Conservation (phyloP, 2,113 vertebrate species). For the Rhinichthys klamathensis region DNA sequence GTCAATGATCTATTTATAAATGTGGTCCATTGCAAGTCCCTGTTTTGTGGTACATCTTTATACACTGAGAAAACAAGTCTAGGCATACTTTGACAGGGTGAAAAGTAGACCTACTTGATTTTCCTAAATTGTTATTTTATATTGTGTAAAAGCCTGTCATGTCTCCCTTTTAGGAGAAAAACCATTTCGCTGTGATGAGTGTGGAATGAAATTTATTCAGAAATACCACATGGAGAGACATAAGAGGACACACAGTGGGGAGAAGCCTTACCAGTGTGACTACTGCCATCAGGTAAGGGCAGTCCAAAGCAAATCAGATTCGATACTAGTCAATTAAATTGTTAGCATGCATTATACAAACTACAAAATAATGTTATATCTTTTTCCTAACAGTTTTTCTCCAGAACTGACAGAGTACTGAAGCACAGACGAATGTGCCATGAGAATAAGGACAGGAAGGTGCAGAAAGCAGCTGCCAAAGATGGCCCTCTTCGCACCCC, state of each 20-base stretch:
- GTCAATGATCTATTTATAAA: background rate
- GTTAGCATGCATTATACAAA: background rate
- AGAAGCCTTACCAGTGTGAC: slow-evolving; percentile 99
- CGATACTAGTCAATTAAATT: background rate
- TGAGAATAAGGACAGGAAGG: slow-evolving; percentile 92
- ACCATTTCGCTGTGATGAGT: slow-evolving; percentile 97
- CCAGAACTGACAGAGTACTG: slow-evolving; percentile 96
- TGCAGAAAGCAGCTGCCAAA: slow-evolving; percentile 86
- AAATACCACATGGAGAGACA: slow-evolving; percentile 99
- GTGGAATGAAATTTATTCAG: slow-evolving; percentile 99
- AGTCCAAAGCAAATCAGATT: background rate
- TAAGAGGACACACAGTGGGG: slow-evolving; percentile 98
- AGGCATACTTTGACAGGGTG: background rate
- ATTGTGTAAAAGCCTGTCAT: background rate
- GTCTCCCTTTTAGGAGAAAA: slow-evolving; percentile 85
- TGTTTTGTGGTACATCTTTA: background rate
- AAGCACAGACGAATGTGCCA: slow-evolving; percentile 99
- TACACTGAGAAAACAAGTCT: background rate
- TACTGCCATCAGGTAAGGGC: slow-evolving; percentile 93
- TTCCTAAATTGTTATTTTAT: background rate
- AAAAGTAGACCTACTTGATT: background rate
- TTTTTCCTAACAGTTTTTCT: slow-evolving; percentile 86
- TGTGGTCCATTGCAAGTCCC: background rate
- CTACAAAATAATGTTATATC: background rate
- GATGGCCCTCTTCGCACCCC: slow-evolving; percentile 80